phyloP scores from a whole-genome alignment of 2,888 invertebrate species.

The Drosophila infuscata region DNA sequence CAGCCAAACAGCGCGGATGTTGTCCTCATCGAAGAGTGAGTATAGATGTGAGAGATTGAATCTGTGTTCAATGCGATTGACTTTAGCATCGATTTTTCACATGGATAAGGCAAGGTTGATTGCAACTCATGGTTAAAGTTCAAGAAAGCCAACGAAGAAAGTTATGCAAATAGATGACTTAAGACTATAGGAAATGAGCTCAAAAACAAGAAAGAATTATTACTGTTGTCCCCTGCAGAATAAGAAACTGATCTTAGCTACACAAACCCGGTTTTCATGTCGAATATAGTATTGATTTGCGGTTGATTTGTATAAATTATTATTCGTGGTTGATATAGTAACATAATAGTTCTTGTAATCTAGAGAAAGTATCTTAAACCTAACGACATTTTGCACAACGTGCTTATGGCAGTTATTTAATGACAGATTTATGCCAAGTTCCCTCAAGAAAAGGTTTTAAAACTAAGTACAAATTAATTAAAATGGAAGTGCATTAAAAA shows the following conservation, averaged over 20 bases:
- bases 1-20: slow-evolving; percentile 84
- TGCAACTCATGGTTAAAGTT: not conserved
- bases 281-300: not conserved
- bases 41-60: slow-evolving; percentile 59
- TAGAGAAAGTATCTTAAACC: not conserved
- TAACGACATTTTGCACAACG: not conserved
- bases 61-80: not conserved
- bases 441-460: not conserved
- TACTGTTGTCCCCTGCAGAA: not conserved
- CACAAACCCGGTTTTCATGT: not conserved
- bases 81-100: slow-evolving; percentile 27
- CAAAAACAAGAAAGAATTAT: not conserved
- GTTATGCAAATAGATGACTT: no score
- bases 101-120: not conserved
- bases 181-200: not conserved
- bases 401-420: not conserved
- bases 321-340: not conserved
- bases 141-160: not conserved
- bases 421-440: not conserved
- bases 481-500: slow-evolving; percentile 19
- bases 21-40: slow-evolving; percentile 88
- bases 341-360: not conserved
- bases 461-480: not conserved
- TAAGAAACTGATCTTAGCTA: not conserved
- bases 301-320: not conserved